Evolutionary conservation across 2,797 vertebrate genomes (phyloP), one percentile per base, ranked within the genome.

Genomic region (Gastrophryne carolinensis): DNA sequence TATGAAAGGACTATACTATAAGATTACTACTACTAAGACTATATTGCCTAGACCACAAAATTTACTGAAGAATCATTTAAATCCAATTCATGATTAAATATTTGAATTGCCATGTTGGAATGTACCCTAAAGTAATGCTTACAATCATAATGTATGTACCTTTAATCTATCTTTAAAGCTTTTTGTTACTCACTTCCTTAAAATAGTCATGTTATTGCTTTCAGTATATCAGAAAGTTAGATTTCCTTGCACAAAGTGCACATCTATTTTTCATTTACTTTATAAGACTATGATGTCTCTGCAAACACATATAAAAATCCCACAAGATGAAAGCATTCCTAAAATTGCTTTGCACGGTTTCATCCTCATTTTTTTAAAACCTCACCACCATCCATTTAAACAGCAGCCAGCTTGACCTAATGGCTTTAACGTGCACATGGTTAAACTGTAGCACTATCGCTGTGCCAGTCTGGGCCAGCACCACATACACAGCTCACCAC

Each of bases 291-390:
- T 50, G 58, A 64, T 77, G 37, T 71, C 50, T 30, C 67, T 70
- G 35, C 50, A 72, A 77, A 77, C 37, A 72, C 50, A 47, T 37
- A 41, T 35, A 54, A 75, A 54, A 64, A 57, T 49, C 50, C 35
- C 66, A 47, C 39, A 68, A 66, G 75, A 78, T 78, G 68, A 78
- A 78, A 78, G 75, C 75, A 78, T 78, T 72, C 68, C 52, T 50
- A 17, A 30, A 44, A 78, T 78, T 50, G 49, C 41, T 78, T 15
- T 65, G 32, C 26, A 52, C 60, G 58, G 68, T 39, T 66, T 78
- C 61, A 72, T 66, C 66, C 39, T 71, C 41, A 66, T 49, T 58
- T 53, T 53, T 30, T 34, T 73, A 34, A 50, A 44, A 66, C 58
- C 60, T 53, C 24, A 72, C 72, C 58, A 71, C 39, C 52, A 52